Evolutionary conservation across 2,113 vertebrate species (phyloP), one percentile per base, ranked within the genome.

Genomic region (Diglossa brunneiventris): DNA sequence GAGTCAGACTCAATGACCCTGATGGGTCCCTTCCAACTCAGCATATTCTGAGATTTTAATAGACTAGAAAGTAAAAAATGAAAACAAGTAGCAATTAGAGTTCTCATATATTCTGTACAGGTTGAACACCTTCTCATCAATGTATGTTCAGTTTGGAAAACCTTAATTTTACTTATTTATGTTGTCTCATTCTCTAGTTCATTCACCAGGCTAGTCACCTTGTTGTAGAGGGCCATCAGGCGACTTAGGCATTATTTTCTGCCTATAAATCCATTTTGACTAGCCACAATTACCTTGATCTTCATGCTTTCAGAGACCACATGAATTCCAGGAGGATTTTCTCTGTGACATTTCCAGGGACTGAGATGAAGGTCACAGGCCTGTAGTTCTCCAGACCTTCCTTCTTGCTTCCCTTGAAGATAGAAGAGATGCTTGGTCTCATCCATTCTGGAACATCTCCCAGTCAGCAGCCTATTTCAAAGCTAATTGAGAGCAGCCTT

Each of bases 281-380:
- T 39, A 42, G 37, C 67, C 52, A 61, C 30, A 66, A 11, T 37
- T 27, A 55, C 55, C 39, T 53, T 62, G 41, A 53, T 42, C 15
- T 63, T 77, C n/a, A 19, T 44, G n/a, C 33, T 21, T 74, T 50
- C 0, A 0, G 66, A 79, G 27, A n/a, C 0, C 2, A 33, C 13
- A 47, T 22, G 11, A 76, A 47, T 89, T 70, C 56, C 67, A 66
- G 50, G 19, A 83, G 20, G 67, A 46, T 67, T 83, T 86, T 66
- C 26, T 74, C 46, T 30, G 2, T 59, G 33, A 14, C 15, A 2
- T 83, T 77, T 72, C 52, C 61, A 50, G 10, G 21, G 21, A 15
- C 12, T 59, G 55, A 61, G 53, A 37, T 33, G 31, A 82, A 16
- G 7, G 31, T 89, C 6, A 30, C 5, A 13, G 58, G 15, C 59